Evolutionary conservation across 2,888 invertebrate genomes (phyloP), one percentile per base, ranked within the genome.

Genomic region (Cantharis nigra): DNA sequence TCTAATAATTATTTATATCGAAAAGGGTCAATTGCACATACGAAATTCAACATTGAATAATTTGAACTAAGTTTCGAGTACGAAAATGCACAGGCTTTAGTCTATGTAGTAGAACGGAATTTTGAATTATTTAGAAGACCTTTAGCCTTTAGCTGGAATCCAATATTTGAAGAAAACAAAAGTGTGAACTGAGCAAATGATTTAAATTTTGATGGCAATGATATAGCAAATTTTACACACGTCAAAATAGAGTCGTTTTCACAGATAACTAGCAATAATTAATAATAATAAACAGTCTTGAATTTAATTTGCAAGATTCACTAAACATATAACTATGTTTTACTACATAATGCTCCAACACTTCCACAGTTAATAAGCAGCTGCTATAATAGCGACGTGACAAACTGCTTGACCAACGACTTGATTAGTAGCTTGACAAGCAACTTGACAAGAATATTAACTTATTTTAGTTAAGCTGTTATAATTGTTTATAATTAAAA

Each of bases 271-370:
- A 7, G n/a, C n/a, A 67, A 23, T 67, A 23, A 67, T 49, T 67
- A 67, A 67, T 67, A 23, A 67, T 67, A 67, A 23, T 67, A 23
- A 67, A 67, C 65, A 67, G 65, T 67, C 23, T 67, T 23, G 23
- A 67, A 26, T 67, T 67, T 67, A 67, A 67, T 67, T 67, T 67
- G 65, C 65, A 67, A 67, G 65, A 67, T 67, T 67, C 65, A 67
- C 65, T 67, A 67, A 23, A 67, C 65, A 67, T 67, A 26, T 67
- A 26, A 23, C 20, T 20, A n/a, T 67, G 65, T 67, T 67, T 67
- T 67, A 67, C 65, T 67, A 67, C 65, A 49, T 49, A 49, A 49
- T 49, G 49, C 49, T 49, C 65, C 20, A 67, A 67, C 65, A 67
- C 65, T 67, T 67, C 65, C 26, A 20, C 26, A 23, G 23, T 67